Conservation (phyloP, 2,888 invertebrate genomes). For the Catocala nupta region DNA sequence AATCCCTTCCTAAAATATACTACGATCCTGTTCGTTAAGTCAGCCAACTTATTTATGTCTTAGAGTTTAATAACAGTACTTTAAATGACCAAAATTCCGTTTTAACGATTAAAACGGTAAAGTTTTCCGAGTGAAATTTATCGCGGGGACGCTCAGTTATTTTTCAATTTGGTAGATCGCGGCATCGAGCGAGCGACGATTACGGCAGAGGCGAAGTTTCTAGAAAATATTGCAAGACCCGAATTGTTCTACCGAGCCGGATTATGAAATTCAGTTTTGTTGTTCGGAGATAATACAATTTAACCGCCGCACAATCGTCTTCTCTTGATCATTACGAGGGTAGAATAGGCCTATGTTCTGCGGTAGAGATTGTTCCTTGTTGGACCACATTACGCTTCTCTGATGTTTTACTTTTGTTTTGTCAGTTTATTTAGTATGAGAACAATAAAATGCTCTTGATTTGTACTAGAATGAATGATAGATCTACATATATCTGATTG, state of each 20-base stretch:
- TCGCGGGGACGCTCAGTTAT: conserved; percentile 79
- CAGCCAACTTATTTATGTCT: conserved; percentile 60
- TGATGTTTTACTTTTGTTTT: conserved; percentile 3
- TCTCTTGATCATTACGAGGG: conserved; percentile 17
- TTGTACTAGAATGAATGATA: no score
- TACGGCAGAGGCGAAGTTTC: conserved; percentile 67
- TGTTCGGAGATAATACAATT: conserved; percentile 22
- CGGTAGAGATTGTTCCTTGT: conserved; percentile 10
- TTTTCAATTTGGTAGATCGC: conserved; percentile 82
- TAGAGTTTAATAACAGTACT: conserved; percentile 65
- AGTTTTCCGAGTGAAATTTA: conserved; percentile 74
- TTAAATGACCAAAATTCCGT: conserved; percentile 70
- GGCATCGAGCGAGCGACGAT: conserved; percentile 72
- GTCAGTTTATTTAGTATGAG: neutral
- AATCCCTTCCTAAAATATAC: conserved; percentile 44
- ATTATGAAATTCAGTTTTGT: conserved; percentile 33
- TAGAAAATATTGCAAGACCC: conserved; percentile 56
- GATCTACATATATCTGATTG: no score
- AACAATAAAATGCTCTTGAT: no score
- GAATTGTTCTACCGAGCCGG: conserved; percentile 33
- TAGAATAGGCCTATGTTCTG: neutral
- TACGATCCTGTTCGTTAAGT: conserved; percentile 39
- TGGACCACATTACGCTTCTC: conserved; percentile 1
- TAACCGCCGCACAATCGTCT: conserved; percentile 11
- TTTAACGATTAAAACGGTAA: conserved; percentile 67